Base-by-base conservation (phyloP, 2,113 vertebrate genomes). In the Gallinago jamesoni region DNA sequence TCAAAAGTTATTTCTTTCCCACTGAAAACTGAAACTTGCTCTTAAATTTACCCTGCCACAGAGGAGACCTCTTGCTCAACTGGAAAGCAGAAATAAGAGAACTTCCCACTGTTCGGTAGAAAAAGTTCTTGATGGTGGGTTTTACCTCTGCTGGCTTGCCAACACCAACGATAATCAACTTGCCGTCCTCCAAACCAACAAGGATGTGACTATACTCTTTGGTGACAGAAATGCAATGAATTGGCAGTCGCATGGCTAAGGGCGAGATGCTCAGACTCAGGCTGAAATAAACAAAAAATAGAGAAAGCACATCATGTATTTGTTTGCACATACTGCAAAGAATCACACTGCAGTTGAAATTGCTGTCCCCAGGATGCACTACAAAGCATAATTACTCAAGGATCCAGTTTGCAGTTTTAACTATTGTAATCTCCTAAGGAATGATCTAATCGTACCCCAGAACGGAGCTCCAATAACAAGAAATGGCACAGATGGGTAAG, bases 91-190 rank as follows among this genome's bases (percentile, higher is more conserved):
- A 98, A 87, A 98, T 98, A 92, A 98, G 91, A 63, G 97, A 97
- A 88, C 98, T 98, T 98, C 95, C 98, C 97, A 99, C 96, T 96
- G 98, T 98, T 97, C 95, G 96, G 94, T 98, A 98, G 97, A 99
- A 98, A 97, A 99, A 98, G 98, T 98, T 98, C 97, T 97, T 98
- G 97, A 99, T 97, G 39, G 98, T 98, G 96, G 97, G 97, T 97
- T 99, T 99, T 99, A 99, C 99, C 99, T 99, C 99, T 64, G 99
- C 98, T 55, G 99, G 99, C 94, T 99, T 99, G 84, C 99, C 99
- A 97, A 99, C 99, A 90, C 99, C 99, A 86, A 99, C 98, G 91
- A 99, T 98, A 98, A 99, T 99, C 98, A 99, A 98, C 97, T 99
- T 99, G 96, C 99, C 99, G 0, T 99, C 99, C 97, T 99, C 98